Percentiles rank a stretch among this genome's conserved stretches.
Conservation (phyloP, 2,888 invertebrate genomes). For the Chrysolina americana region DNA sequence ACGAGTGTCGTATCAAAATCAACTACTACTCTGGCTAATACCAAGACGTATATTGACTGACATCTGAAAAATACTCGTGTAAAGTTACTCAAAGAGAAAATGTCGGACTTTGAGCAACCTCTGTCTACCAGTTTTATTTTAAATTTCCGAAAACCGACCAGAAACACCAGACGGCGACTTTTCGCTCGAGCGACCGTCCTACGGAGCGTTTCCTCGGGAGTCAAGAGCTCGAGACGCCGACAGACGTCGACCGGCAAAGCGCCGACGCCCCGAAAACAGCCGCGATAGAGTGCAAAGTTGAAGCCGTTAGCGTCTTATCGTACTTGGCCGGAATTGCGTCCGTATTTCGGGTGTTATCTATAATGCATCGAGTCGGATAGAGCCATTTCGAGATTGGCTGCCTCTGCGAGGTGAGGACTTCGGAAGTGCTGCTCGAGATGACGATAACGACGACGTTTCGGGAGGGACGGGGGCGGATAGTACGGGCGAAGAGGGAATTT, state of each 20-base stretch:
- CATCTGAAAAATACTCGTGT: no score
- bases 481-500: not conserved
- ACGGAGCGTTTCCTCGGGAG: not conserved
- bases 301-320: slow-evolving; percentile 75
- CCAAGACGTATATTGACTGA: no score
- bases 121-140: no score
- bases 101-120: no score
- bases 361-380: slow-evolving; percentile 68
- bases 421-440: slow-evolving; percentile 43
- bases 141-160: no score
- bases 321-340: slow-evolving; percentile 69
- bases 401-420: slow-evolving; percentile 61
- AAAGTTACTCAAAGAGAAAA: no score
- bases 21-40: no score
- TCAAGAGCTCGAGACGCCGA: slow-evolving; percentile 37
- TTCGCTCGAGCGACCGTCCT: not conserved
- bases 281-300: slow-evolving; percentile 75
- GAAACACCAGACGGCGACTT: no score
- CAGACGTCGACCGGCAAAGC: slow-evolving; percentile 52
- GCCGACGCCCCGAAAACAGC: slow-evolving; percentile 54
- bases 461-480: slow-evolving; percentile 1
- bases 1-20: no score
- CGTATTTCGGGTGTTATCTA: slow-evolving; percentile 71
- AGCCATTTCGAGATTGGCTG: slow-evolving; percentile 64
- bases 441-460: slow-evolving; percentile 37